A percentile compares a stretch with the other conserved stretches of the same genome.
Evolutionary conservation across 2,888 invertebrate species (phyloP).

Genomic region (Callyntrura guangdongensis): DNA sequence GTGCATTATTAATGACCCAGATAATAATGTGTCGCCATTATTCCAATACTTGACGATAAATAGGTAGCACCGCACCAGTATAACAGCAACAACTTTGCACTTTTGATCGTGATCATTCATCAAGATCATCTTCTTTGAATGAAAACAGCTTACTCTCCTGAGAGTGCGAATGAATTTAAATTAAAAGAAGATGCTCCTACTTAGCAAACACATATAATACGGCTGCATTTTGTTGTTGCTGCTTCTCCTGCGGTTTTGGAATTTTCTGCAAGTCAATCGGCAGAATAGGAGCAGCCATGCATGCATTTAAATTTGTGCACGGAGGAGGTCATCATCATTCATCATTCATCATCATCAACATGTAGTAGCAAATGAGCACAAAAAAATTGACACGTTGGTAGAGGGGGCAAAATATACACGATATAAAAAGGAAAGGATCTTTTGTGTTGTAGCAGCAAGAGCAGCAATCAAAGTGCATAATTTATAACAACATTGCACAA

Average conservation of each 20-base stretch:
- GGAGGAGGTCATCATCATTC: conserved; percentile 10
- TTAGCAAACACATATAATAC: no score
- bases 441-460: not conserved
- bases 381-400: not conserved
- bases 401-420: not conserved
- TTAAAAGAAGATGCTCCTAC: conserved; percentile 3
- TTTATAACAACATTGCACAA: not conserved
- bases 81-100: conserved; percentile 7
- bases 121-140: conserved; percentile 16
- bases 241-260: not conserved
- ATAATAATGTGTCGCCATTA: conserved; percentile 25
- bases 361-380: not conserved
- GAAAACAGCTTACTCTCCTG: not conserved
- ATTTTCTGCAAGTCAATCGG: conserved; percentile 5
- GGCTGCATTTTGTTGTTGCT: not conserved
- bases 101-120: conserved; percentile 31
- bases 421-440: not conserved
- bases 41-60: not conserved
- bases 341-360: not conserved
- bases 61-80: no score
- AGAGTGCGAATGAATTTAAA: conserved; percentile 7
- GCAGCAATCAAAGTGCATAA: not conserved
- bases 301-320: not conserved
- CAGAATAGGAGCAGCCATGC: conserved; percentile 4
- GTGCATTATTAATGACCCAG: conserved; percentile 26